phyloP scores from a whole-genome alignment of 2,797 vertebrate genomes.

The Catharus ustulatus region DNA sequence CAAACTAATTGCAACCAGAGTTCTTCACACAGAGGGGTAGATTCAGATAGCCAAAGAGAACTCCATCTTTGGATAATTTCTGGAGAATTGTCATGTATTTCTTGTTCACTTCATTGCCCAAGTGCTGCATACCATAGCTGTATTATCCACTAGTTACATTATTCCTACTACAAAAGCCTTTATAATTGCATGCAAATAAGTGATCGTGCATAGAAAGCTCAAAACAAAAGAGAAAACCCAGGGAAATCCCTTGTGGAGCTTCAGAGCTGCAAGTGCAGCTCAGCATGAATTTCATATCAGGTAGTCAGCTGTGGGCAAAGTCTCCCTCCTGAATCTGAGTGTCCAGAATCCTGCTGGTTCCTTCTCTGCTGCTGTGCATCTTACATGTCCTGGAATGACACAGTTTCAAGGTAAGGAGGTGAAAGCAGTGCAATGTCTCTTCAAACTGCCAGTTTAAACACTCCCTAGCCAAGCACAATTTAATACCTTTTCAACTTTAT shows the following conservation, averaged over 20 bases:
- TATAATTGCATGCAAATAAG: neutral
- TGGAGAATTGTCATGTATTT: neutral
- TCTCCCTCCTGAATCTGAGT: neutral
- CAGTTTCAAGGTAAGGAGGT: neutral
- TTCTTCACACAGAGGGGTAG: neutral
- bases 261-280: neutral
- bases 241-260: neutral
- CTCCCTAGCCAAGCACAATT: neutral
- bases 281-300: slow-evolving; percentile 29
- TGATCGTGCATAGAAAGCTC: neutral
- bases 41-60: neutral
- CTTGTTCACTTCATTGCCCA: neutral
- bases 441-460: neutral
- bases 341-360: neutral
- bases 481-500: neutral
- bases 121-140: neutral
- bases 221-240: slow-evolving; percentile 21
- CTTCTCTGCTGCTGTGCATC: neutral
- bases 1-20: neutral
- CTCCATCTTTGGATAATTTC: neutral
- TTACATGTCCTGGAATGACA: neutral
- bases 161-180: neutral
- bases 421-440: neutral
- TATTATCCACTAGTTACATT: neutral
- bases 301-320: neutral